These are phyloP conservation scores for Xiphias gladius DNA, from an alignment of 2,113 vertebrate species.

Conservation along the genomic window DNA sequence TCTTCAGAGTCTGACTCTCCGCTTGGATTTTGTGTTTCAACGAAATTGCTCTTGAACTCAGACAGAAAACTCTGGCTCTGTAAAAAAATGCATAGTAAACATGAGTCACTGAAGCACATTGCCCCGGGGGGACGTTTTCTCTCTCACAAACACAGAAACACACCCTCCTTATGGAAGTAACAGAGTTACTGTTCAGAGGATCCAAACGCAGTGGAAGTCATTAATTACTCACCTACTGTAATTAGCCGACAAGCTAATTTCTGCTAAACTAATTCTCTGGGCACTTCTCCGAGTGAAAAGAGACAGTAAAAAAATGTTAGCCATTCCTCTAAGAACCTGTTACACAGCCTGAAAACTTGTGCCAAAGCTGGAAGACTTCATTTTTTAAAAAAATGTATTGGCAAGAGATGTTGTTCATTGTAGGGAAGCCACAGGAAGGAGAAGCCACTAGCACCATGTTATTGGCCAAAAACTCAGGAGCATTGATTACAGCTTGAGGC, in stretches of 20 bases:
- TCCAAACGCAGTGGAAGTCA: conserved; percentile 20
- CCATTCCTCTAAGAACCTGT: neutral
- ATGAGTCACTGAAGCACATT: conserved; percentile 33
- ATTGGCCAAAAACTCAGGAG: neutral
- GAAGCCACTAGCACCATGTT: neutral
- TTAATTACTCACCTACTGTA: conserved; percentile 51
- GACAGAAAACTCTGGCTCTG: conserved; percentile 46
- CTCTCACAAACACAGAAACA: conserved; percentile 46
- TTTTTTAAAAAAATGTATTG: neutral
- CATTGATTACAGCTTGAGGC: conserved; percentile 26
- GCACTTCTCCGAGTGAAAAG: neutral
- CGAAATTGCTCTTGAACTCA: conserved; percentile 46
- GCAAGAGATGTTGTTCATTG: neutral
- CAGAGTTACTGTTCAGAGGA: conserved; percentile 23
- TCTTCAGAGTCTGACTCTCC: neutral
- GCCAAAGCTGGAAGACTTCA: neutral
- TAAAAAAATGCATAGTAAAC: conserved; percentile 55
- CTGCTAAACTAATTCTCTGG: conserved; percentile 32
- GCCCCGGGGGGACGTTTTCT: conserved; percentile 20
- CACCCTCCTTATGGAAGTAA: conserved; percentile 23
- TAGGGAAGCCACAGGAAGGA: conserved; percentile 6
- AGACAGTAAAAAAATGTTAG: neutral
- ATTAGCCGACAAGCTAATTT: conserved; percentile 44
- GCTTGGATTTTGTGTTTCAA: conserved; percentile 66
- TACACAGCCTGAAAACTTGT: neutral